These are phyloP conservation scores for Callimorpha dominula DNA, from an alignment of 2,888 invertebrate genomes.

Conservation along the genomic window DNA sequence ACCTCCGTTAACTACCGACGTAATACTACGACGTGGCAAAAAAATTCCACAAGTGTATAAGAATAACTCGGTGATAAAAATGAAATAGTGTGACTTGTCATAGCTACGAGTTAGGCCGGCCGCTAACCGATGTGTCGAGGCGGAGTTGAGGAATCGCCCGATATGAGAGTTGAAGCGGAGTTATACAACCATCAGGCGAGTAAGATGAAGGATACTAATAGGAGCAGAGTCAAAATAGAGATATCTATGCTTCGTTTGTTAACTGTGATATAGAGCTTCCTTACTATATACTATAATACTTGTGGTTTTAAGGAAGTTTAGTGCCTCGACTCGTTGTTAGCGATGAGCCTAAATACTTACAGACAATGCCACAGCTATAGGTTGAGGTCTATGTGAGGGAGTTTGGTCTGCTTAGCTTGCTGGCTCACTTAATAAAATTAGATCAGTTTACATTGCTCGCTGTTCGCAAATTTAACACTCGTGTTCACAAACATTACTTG, in stretches of 20 bases:
- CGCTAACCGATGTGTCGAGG: not conserved
- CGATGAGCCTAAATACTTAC: not conserved
- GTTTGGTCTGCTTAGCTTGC: not conserved
- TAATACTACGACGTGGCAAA: slow-evolving; percentile 48
- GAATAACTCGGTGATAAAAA: slow-evolving; percentile 43
- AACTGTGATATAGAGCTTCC: too few species aligned
- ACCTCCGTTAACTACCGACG: slow-evolving; percentile 32
- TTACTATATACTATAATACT: too few species aligned
- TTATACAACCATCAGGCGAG: not conserved
- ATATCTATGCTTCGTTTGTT: not conserved
- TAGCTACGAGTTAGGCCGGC: not conserved
- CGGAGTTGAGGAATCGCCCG: not conserved
- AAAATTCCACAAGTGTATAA: slow-evolving; percentile 51
- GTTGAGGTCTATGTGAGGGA: not conserved
- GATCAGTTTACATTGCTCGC: slow-evolving; percentile 4
- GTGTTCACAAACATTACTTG: not conserved
- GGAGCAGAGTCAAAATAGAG: not conserved
- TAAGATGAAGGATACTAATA: not conserved
- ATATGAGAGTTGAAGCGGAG: not conserved
- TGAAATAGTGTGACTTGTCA: slow-evolving; percentile 9
- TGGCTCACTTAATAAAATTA: not conserved
- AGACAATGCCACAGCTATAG: slow-evolving; percentile 1
- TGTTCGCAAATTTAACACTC: not conserved
- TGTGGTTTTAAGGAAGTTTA: not conserved
- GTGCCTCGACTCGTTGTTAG: not conserved